Evolutionary conservation across 1,140 invertebrate genomes (phyloP).

Genomic region (Plectus sambesii): DNA sequence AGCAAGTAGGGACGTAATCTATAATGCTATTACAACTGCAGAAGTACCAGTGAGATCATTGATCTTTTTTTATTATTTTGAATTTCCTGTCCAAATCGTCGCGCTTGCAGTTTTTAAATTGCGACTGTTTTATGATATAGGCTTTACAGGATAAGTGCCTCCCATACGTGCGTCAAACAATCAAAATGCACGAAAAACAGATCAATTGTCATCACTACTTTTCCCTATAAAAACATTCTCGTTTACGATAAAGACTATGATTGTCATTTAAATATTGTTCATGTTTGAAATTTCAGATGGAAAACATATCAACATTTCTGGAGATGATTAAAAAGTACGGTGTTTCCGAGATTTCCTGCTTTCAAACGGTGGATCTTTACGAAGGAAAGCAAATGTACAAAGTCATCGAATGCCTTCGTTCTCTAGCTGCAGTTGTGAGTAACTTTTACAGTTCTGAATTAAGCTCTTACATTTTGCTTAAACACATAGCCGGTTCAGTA

Average conservation of each 20-base stretch:
- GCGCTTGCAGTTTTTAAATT: no score
- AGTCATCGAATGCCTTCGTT: conserved; percentile 44
- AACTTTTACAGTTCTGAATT: no score
- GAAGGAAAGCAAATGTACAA: conserved; percentile 57
- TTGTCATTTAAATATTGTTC: conserved; percentile 11
- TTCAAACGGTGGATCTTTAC: conserved; percentile 59
- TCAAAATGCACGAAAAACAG: no score
- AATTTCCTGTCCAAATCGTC: not conserved
- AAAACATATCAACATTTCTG: conserved; percentile 59
- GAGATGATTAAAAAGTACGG: conserved; percentile 55
- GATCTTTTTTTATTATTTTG: conserved; percentile 7
- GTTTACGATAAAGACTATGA: not conserved
- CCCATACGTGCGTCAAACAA: no score
- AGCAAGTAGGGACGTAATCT: no score
- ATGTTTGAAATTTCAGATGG: conserved; percentile 49
- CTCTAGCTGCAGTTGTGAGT: conserved; percentile 41
- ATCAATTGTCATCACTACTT: no score
- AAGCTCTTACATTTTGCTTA: no score
- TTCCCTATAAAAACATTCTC: not conserved
- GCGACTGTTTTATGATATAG: no score
- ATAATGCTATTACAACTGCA: no score
- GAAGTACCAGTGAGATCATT: not conserved
- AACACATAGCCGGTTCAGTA: no score
- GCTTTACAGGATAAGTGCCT: no score
- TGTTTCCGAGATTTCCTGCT: conserved; percentile 54